These are phyloP conservation scores for Uromys caudimaculatus DNA, from an alignment of 2,797 vertebrate genomes.

Conservation along the genomic window DNA sequence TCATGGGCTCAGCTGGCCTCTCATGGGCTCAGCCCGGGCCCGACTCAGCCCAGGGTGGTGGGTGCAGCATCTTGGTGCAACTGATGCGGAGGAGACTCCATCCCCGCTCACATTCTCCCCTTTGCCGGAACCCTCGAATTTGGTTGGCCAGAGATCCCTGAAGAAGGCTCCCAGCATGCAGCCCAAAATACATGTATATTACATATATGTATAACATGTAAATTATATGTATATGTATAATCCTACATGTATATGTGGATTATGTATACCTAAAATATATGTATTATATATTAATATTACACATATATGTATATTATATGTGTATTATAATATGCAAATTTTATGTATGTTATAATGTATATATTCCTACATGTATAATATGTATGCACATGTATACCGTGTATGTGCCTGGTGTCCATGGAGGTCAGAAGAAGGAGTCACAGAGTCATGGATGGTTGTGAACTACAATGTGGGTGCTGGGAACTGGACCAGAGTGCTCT, in stretches of 20 bases:
- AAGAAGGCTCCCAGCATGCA: too few relatives aligned
- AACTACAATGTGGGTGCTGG: not conserved
- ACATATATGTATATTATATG: not conserved
- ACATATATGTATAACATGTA: too few relatives aligned
- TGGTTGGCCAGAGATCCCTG: too few relatives aligned
- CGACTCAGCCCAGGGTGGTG: too few relatives aligned
- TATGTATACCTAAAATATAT: not conserved
- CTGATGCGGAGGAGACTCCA: too few relatives aligned
- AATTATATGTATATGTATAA: not conserved
- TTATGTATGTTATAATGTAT: not conserved
- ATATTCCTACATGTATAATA: not conserved
- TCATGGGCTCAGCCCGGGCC: too few relatives aligned
- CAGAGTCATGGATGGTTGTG: not conserved
- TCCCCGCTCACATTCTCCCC: too few relatives aligned
- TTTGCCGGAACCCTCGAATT: too few relatives aligned
- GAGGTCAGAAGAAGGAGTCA: not conserved
- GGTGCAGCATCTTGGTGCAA: too few relatives aligned
- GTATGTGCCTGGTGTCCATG: not conserved
- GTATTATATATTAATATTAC: not conserved
- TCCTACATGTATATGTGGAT: not conserved
- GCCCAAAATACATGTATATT: too few relatives aligned
- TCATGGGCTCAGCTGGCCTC: too few relatives aligned
- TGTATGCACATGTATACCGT: not conserved
- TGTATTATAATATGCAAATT: not conserved
- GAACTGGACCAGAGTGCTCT: not conserved